phyloP scores from a whole-genome alignment of 2,888 invertebrate species.

The Malthinus seriepunctatus region DNA sequence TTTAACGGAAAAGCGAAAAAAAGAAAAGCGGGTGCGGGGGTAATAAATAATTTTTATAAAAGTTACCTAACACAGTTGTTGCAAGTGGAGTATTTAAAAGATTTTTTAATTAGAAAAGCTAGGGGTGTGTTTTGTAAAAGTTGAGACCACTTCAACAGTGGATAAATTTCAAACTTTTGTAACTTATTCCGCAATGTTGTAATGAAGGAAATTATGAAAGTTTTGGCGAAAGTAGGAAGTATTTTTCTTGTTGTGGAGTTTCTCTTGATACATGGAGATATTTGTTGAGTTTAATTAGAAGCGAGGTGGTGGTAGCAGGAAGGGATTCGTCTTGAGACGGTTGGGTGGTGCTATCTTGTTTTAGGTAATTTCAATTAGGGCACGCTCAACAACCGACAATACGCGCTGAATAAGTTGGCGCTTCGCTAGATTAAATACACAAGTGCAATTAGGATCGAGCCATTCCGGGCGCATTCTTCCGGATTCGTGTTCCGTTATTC shows the following conservation, averaged over 20 bases:
- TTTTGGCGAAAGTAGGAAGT: slow-evolving; percentile 43
- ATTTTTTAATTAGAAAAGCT: slow-evolving; percentile 35
- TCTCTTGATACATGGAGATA: slow-evolving; percentile 40
- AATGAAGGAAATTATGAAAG: slow-evolving; percentile 51
- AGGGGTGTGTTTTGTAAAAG: slow-evolving; percentile 19
- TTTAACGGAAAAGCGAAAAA: too few species aligned
- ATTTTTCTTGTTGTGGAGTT: slow-evolving; percentile 43
- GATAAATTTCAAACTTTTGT: slow-evolving; percentile 34
- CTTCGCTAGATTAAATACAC: slow-evolving; percentile 32
- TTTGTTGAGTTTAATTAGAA: slow-evolving; percentile 43
- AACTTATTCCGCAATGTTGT: slow-evolving; percentile 43
- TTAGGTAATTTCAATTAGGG: slow-evolving; percentile 39
- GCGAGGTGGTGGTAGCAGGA: slow-evolving; percentile 40
- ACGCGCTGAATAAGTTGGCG: slow-evolving; percentile 28
- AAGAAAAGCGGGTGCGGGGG: too few species aligned
- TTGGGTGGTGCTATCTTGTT: slow-evolving; percentile 23
- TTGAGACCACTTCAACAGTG: slow-evolving; percentile 27
- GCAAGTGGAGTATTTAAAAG: slow-evolving; percentile 30
- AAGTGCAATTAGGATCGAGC: slow-evolving; percentile 31
- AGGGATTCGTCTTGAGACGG: slow-evolving; percentile 35
- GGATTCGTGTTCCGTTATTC: slow-evolving; percentile 36
- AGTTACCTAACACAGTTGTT: not conserved
- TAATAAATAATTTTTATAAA: too few species aligned
- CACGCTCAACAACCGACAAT: slow-evolving; percentile 29
- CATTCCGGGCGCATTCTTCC: slow-evolving; percentile 41